These are phyloP conservation scores for Spodoptera frugiperda DNA, from an alignment of 1,140 invertebrate species.

Conservation along the genomic window DNA sequence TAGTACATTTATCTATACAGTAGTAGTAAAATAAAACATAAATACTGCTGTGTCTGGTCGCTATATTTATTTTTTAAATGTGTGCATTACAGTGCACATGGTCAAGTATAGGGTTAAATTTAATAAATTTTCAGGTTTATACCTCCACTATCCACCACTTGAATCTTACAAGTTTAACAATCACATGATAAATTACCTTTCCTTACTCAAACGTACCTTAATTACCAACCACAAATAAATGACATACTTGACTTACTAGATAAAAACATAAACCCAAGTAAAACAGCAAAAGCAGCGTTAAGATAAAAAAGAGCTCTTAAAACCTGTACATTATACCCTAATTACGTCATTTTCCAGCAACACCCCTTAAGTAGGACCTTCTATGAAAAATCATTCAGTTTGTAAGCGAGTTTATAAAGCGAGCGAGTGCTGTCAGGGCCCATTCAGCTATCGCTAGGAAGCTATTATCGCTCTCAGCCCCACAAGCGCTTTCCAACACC, in stretches of 20 bases:
- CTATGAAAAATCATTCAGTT: slow-evolving; percentile 50
- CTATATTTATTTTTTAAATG: too few species aligned
- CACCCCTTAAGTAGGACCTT: slow-evolving; percentile 28
- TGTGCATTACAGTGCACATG: too few species aligned
- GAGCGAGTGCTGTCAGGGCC: slow-evolving; percentile 58
- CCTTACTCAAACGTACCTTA: too few species aligned
- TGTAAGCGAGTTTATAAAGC: slow-evolving; percentile 52
- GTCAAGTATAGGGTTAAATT: too few species aligned
- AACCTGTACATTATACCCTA: slow-evolving; percentile 10
- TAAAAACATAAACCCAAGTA: not conserved
- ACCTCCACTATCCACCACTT: too few species aligned
- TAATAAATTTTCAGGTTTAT: too few species aligned
- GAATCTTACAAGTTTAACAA: too few species aligned
- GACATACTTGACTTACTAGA: too few species aligned
- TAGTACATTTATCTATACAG: too few species aligned
- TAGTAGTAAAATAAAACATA: too few species aligned
- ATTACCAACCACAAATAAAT: not conserved
- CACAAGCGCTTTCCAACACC: slow-evolving; percentile 52
- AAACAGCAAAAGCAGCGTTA: not conserved
- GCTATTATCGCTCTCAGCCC: slow-evolving; percentile 68
- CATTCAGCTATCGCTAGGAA: slow-evolving; percentile 74
- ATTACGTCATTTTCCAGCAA: slow-evolving; percentile 33
- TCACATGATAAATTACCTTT: too few species aligned
- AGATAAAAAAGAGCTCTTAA: slow-evolving; percentile 17
- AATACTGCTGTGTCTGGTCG: too few species aligned